Evolutionary conservation across 1,140 invertebrate genomes (phyloP).

Genomic region (Amyelois transitella): DNA sequence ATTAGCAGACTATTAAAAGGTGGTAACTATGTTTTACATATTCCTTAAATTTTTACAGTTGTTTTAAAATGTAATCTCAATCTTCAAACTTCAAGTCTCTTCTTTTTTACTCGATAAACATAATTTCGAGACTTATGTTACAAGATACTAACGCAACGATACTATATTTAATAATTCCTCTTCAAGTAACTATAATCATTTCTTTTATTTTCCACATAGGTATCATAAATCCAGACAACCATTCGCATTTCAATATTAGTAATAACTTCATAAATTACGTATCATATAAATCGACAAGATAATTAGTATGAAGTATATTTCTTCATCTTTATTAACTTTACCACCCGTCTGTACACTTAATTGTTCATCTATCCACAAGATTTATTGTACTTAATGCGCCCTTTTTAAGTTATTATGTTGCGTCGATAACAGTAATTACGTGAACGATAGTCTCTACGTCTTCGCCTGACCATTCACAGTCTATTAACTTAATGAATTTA

Average conservation of each 20-base stretch:
- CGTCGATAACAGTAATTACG: slow-evolving; percentile 15
- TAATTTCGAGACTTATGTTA: too few relatives aligned
- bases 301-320: not conserved
- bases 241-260: not conserved
- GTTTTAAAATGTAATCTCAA: too few relatives aligned
- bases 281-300: not conserved
- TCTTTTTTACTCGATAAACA: too few relatives aligned
- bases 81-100: too few relatives aligned
- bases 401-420: slow-evolving; percentile 11
- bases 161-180: too few relatives aligned
- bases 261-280: not conserved
- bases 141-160: too few relatives aligned
- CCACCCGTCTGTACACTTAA: slow-evolving; percentile 11
- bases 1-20: too few relatives aligned
- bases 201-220: too few relatives aligned
- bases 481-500: not conserved
- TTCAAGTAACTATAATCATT: too few relatives aligned
- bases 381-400: slow-evolving; percentile 11
- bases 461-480: not conserved
- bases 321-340: slow-evolving; percentile 6
- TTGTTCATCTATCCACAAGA: slow-evolving; percentile 15
- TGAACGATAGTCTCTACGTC: slow-evolving; percentile 11
- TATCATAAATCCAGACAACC: too few relatives aligned
- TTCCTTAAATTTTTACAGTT: too few relatives aligned
- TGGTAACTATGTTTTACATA: too few relatives aligned